Conservation (phyloP, 2,888 invertebrate species). For the Anticlea derivata region DNA sequence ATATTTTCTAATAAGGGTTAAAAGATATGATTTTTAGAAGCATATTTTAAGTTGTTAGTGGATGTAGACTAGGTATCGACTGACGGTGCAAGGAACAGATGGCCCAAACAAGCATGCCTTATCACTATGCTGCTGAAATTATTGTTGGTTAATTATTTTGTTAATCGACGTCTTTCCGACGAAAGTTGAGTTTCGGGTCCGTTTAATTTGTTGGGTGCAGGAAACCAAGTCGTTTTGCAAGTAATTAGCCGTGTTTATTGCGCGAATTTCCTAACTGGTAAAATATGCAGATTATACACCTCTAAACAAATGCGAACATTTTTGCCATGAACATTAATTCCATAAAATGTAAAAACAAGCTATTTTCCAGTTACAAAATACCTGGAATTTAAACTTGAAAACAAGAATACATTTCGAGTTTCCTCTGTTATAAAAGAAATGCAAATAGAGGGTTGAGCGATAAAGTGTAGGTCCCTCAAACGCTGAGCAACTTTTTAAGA, state of each 20-base stretch:
- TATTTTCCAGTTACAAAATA: constrained; percentile 25
- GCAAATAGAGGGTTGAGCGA: constrained; percentile 47
- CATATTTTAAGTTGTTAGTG: constrained; percentile 10
- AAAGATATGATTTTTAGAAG: neutral
- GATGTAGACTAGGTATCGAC: constrained; percentile 42
- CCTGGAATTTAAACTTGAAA: constrained; percentile 23
- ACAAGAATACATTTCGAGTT: constrained; percentile 32
- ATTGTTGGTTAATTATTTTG: constrained; percentile 71
- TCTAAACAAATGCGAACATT: constrained; percentile 9
- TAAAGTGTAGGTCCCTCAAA: constrained; percentile 47
- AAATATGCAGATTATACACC: constrained; percentile 25
- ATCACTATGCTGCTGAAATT: constrained; percentile 62
- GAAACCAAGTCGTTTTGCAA: constrained; percentile 39
- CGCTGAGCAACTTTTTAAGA: constrained; percentile 50
- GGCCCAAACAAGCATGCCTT: constrained; percentile 64
- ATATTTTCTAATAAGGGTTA: constrained; percentile 27
- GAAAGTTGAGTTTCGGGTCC: constrained; percentile 40
- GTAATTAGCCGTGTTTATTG: constrained; percentile 29
- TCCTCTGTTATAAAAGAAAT: constrained; percentile 43
- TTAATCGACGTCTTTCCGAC: constrained; percentile 48
- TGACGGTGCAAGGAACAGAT: constrained; percentile 72
- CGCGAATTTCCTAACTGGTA: constrained; percentile 20
- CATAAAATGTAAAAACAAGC: constrained; percentile 1
- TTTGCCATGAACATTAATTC: constrained; percentile 9
- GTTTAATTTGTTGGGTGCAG: constrained; percentile 42